Evolutionary conservation across 2,797 vertebrate species (phyloP), one percentile per base, ranked within the genome.

Genomic region (Ficedula albicollis): DNA sequence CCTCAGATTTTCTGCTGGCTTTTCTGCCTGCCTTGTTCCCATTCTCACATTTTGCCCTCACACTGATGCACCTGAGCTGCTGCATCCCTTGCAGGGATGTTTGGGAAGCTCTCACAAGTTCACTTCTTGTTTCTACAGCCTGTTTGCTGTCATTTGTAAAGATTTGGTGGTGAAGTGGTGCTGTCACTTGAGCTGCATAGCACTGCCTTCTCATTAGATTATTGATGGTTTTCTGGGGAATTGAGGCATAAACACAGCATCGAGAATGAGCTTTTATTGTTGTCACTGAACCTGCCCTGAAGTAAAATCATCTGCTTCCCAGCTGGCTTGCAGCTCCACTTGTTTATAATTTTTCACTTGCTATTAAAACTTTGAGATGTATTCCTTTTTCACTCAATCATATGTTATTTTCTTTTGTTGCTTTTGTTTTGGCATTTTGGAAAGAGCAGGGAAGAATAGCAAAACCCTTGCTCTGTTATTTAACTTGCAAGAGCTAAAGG

Each of bases 181-280:
- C 68, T 97, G 96, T 97, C 97, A 96, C 89, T 90, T 64, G 94
- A 96, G 87, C 93, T 78, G 81, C 44, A 92, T 11, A 84, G 79
- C 76, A 43, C 51, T 93, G 94, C 79, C 55, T 96, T 92, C 94
- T 96, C 95, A 94, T 90, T 97, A 96, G 92, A 92, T 96, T 97
- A 95, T 77, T 95, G 90, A 96, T 95, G 89, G 78, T 69, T 97
- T 98, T 96, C 96, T 96, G 63, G 94, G 96, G 81, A 95, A 96
- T 58, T 97, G 92, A 95, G 89, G 91, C 41, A 80, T 95, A 96
- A 97, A 94, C 87, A 96, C 49, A 93, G 83, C 95, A 91, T 85
- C 82, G 83, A 82, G 51, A 56, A 92, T 96, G 89, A 97, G 75
- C 55, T 96, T 97, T 96, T 74, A 76, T 90, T 96, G 56, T 82